These are phyloP conservation scores for Caenorhabditis panamensis DNA, from an alignment of 2,888 invertebrate species.

Conservation along the genomic window DNA sequence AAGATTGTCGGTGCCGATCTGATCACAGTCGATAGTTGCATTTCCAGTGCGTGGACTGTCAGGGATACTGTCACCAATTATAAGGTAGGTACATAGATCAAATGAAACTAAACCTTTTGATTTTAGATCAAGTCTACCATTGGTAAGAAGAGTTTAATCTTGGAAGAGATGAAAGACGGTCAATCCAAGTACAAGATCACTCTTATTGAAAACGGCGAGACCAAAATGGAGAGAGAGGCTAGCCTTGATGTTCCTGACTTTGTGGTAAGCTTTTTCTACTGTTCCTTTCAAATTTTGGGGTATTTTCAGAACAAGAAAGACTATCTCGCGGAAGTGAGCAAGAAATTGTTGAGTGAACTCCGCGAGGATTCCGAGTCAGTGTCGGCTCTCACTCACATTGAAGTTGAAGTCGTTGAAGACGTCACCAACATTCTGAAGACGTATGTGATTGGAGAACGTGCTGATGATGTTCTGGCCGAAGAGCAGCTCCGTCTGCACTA, in stretches of 20 bases:
- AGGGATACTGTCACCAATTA: slow-evolving; percentile 80
- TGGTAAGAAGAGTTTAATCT: slow-evolving; percentile 73
- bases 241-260: slow-evolving; percentile 76
- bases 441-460: slow-evolving; percentile 79
- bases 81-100: slow-evolving; percentile 58
- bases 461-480: slow-evolving; percentile 70
- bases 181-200: slow-evolving; percentile 73
- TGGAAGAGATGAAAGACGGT: slow-evolving; percentile 73
- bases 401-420: slow-evolving; percentile 79
- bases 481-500: slow-evolving; percentile 62
- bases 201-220: slow-evolving; percentile 78
- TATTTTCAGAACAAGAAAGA: slow-evolving; percentile 72
- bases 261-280: slow-evolving; percentile 64
- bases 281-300: neutral
- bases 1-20: slow-evolving; percentile 77
- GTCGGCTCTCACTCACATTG: slow-evolving; percentile 78
- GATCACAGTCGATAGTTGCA: slow-evolving; percentile 75
- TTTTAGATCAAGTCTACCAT: slow-evolving; percentile 77
- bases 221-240: slow-evolving; percentile 77
- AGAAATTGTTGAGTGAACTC: slow-evolving; percentile 66
- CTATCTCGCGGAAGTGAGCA: slow-evolving; percentile 71
- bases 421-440: slow-evolving; percentile 80
- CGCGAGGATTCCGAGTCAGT: slow-evolving; percentile 71
- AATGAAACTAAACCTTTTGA: neutral
- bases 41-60: slow-evolving; percentile 77